These are phyloP conservation scores for Caenorhabditis inopinata DNA, from an alignment of 1,140 invertebrate genomes.

Conservation along the genomic window DNA sequence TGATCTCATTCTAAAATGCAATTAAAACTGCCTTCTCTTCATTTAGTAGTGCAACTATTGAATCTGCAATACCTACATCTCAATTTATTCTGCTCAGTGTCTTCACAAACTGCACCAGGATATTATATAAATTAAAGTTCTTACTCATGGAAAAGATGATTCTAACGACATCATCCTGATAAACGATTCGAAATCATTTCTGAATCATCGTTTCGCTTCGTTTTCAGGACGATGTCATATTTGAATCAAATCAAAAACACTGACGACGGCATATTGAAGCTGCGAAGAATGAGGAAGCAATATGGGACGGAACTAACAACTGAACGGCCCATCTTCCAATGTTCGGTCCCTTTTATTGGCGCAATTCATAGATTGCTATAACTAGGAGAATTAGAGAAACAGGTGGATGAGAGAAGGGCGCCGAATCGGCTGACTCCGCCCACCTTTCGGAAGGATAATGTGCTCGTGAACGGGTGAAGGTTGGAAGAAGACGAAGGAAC, in stretches of 20 bases:
- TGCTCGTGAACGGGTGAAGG: constrained; percentile 26
- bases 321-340: not conserved
- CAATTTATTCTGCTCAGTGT: too few species aligned
- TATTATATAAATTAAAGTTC: not conserved
- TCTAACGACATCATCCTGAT: constrained; percentile 9
- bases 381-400: not conserved
- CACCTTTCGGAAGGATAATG: constrained; percentile 24
- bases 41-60: too few species aligned
- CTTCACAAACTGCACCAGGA: too few species aligned
- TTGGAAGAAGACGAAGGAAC: not conserved
- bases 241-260: not conserved
- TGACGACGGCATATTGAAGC: not conserved
- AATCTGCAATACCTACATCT: too few species aligned
- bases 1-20: too few species aligned
- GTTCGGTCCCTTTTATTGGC: constrained; percentile 20
- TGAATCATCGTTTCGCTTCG: not conserved
- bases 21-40: too few species aligned
- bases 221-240: constrained; percentile 27
- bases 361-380: not conserved
- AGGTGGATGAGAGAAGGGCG: constrained; percentile 15
- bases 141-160: not conserved
- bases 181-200: constrained; percentile 18
- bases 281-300: not conserved
- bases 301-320: not conserved
- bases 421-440: constrained; percentile 6